Conservation (phyloP, 2,797 vertebrate genomes). For the Pteropus rufus region DNA sequence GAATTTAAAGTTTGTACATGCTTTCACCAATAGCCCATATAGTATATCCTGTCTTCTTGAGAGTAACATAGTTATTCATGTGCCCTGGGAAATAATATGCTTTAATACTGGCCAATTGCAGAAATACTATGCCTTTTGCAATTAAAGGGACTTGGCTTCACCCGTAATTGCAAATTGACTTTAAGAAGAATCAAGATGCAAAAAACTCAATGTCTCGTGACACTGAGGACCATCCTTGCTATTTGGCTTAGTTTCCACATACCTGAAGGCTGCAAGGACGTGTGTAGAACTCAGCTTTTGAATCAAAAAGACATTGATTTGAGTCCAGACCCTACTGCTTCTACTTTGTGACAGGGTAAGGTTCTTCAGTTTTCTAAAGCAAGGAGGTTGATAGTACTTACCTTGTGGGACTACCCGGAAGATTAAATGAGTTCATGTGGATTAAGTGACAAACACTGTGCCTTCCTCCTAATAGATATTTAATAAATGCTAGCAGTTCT, state of each 20-base stretch:
- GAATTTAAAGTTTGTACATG: neutral
- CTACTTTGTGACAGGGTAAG: neutral
- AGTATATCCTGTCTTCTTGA: neutral
- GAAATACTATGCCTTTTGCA: neutral
- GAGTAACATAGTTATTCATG: neutral
- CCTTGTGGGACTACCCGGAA: neutral
- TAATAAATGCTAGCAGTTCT: neutral
- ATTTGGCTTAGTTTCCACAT: neutral
- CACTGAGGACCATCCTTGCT: neutral
- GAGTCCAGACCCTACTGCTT: neutral
- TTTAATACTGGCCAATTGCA: neutral
- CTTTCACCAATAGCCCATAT: neutral
- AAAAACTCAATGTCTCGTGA: neutral
- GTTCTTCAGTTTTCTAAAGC: constrained; percentile 1
- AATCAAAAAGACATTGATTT: neutral
- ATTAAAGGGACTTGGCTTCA: neutral
- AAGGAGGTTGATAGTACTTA: neutral
- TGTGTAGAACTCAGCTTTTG: neutral
- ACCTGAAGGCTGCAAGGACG: neutral
- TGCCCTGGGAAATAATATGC: neutral
- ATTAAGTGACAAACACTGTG: neutral
- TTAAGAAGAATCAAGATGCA: neutral
- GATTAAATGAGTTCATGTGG: neutral
- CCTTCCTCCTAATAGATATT: neutral
- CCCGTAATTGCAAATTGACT: neutral